phyloP scores from a whole-genome alignment of 1,140 invertebrate genomes.

The Pogonognathellus flavescens region DNA sequence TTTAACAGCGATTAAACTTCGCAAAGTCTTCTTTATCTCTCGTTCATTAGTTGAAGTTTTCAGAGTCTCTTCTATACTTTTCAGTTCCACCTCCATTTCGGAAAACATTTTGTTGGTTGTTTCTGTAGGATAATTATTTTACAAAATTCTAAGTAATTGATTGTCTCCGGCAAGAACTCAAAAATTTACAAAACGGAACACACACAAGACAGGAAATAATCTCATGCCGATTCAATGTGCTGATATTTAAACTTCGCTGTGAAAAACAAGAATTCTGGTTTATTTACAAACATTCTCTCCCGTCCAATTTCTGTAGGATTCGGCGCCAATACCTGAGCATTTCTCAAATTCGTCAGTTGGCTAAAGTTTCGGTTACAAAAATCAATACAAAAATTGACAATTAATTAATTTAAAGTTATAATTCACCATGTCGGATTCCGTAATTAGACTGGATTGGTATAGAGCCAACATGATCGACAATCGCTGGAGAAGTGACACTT shows the following conservation, averaged over 20 bases:
- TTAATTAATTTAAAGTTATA: too few species aligned
- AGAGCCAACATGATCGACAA: conserved; percentile 66
- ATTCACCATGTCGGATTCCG: conserved; percentile 62
- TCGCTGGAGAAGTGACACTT: conserved; percentile 64
- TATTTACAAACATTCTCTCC: not conserved
- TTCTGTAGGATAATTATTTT: not conserved
- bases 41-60: not conserved
- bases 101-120: not conserved
- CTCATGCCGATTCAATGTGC: conserved; percentile 2
- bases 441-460: conserved; percentile 64
- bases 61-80: not conserved
- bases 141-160: not conserved
- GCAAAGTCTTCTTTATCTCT: conserved; percentile 3
- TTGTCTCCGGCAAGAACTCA: not conserved
- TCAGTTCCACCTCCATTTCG: not conserved
- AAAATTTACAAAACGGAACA: not conserved
- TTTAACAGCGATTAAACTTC: conserved; percentile 6
- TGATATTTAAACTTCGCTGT: not conserved
- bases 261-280: not conserved
- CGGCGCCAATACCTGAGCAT: too few species aligned
- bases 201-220: not conserved
- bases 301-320: not conserved
- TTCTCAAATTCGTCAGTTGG: not conserved
- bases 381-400: too few species aligned
- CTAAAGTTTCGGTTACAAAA: too few species aligned